Conservation (phyloP, 2,113 vertebrate species). For the Hemiprocne comata region DNA sequence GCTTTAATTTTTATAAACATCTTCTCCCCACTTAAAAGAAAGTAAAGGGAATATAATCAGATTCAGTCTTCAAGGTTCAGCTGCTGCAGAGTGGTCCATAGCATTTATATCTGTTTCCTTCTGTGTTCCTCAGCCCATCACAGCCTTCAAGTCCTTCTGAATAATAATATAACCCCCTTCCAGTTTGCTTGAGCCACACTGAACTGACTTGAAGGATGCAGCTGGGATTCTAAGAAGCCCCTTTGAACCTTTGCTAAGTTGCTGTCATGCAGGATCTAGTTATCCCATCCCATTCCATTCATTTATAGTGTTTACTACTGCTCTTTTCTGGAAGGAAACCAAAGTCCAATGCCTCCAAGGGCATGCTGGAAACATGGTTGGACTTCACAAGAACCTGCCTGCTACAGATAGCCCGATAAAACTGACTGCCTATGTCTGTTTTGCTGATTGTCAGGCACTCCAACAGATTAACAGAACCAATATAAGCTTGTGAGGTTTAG, state of each 20-base stretch:
- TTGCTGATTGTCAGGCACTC: not conserved
- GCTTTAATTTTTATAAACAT: not conserved
- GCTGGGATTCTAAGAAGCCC: not conserved
- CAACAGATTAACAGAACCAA: not conserved
- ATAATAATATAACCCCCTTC: not conserved
- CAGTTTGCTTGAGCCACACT: not conserved
- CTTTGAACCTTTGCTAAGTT: not conserved
- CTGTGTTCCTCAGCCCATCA: not conserved
- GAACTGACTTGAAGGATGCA: not conserved
- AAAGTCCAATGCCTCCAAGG: not conserved
- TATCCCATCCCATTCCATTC: not conserved
- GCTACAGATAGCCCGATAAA: not conserved
- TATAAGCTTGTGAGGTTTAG: not conserved
- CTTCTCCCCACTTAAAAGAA: not conserved
- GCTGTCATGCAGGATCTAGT: not conserved
- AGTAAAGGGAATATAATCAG: not conserved
- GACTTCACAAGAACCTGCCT: not conserved
- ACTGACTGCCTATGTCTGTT: not conserved
- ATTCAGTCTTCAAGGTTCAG: not conserved
- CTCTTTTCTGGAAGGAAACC: not conserved
- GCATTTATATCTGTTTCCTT: not conserved
- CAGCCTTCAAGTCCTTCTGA: not conserved
- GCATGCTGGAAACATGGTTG: not conserved
- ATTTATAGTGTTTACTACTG: not conserved
- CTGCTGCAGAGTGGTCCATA: not conserved